A percentile compares a stretch with the other conserved stretches of the same genome.
phyloP scores from a whole-genome alignment of 2,888 invertebrate species.

The Mamestra brassicae region DNA sequence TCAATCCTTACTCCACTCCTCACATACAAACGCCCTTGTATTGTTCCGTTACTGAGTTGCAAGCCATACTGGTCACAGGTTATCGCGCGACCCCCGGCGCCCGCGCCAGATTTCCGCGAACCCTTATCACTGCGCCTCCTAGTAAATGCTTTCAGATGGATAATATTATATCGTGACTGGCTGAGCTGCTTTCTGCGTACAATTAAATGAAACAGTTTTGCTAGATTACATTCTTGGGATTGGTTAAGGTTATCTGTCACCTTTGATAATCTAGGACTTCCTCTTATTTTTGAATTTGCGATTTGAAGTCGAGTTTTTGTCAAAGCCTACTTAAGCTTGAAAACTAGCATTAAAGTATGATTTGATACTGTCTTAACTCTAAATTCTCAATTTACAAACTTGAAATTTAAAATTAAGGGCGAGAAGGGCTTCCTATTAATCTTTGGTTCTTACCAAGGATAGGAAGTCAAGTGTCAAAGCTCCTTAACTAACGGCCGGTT shows the following conservation, averaged over 20 bases:
- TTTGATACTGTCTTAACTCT: too few species aligned
- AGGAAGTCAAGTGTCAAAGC: too few species aligned
- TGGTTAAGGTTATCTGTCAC: not conserved
- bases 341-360: too few species aligned
- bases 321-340: too few species aligned
- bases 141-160: constrained; percentile 48
- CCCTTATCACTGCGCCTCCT: constrained; percentile 54
- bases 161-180: constrained; percentile 30
- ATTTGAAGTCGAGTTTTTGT: too few species aligned
- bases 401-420: too few species aligned
- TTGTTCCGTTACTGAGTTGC: constrained; percentile 14
- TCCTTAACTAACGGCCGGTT: too few species aligned
- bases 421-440: too few species aligned
- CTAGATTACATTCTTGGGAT: constrained; percentile 34
- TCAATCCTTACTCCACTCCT: not conserved
- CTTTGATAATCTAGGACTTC: not conserved
- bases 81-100: constrained; percentile 51
- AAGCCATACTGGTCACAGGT: constrained; percentile 50
- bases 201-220: constrained; percentile 16
- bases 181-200: constrained; percentile 28
- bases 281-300: too few species aligned
- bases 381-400: too few species aligned
- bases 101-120: constrained; percentile 65
- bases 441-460: too few species aligned
- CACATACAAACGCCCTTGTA: constrained; percentile 33